Evolutionary conservation across 2,113 vertebrate species (phyloP).

Genomic region (Aegithalos caudatus): DNA sequence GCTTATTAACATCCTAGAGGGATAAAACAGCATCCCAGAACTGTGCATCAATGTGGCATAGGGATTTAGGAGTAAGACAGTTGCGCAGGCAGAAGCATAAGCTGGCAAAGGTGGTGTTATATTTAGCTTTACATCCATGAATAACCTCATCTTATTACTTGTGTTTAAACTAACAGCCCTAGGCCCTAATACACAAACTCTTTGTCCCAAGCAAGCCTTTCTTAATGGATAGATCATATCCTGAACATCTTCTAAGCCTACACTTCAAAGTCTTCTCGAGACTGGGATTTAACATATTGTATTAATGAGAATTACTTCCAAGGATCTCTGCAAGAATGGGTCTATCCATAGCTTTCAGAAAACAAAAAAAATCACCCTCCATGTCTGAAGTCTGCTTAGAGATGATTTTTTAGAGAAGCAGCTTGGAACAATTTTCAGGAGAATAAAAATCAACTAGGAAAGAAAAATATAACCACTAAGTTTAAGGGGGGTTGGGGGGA

Average conservation of each 20-base stretch:
- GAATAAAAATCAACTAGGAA: not conserved
- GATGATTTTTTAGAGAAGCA: not conserved
- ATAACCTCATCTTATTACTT: constrained; percentile 6
- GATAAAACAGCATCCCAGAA: not conserved
- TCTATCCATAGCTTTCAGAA: not conserved
- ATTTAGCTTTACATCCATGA: not conserved
- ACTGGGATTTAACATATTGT: constrained; percentile 18
- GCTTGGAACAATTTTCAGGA: not conserved
- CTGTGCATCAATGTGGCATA: not conserved
- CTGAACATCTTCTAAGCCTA: not conserved
- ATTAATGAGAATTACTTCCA: constrained; percentile 39
- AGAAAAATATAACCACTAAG: not conserved
- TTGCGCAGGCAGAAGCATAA: not conserved
- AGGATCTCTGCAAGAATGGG: not conserved
- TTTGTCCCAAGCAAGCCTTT: not conserved
- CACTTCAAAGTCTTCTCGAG: constrained; percentile 1
- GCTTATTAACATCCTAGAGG: constrained; percentile 44
- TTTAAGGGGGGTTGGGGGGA: rapidly evolving
- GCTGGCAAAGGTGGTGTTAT: not conserved
- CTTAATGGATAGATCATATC: not conserved
- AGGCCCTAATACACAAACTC: not conserved
- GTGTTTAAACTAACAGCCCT: constrained; percentile 21
- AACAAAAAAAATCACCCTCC: not conserved
- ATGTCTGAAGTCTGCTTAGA: not conserved
- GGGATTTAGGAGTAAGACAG: not conserved